These are phyloP conservation scores for Pongo abelii DNA, from an alignment of 2,113 vertebrate genomes.

Conservation along the genomic window DNA sequence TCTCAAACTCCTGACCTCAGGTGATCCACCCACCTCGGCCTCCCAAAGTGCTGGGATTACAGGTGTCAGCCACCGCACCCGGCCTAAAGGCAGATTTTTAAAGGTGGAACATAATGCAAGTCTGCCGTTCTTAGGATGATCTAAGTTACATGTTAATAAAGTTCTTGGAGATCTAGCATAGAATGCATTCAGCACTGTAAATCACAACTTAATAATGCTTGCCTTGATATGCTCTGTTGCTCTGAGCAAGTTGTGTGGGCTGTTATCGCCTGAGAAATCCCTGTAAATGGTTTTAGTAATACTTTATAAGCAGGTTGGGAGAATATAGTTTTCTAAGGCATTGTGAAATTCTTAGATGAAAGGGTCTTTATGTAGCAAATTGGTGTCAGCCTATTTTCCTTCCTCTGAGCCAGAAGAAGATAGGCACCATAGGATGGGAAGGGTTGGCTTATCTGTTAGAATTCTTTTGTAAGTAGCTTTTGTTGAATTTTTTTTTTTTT, in stretches of 20 bases:
- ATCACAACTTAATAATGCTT: background rate
- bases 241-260: conserved; percentile 9
- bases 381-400: background rate
- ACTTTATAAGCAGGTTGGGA: conserved; percentile 33
- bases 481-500: background rate
- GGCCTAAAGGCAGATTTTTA: conserved; percentile 1
- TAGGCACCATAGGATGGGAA: background rate
- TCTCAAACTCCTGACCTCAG: too few species aligned
- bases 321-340: conserved; percentile 46
- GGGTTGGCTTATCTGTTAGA: background rate
- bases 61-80: too few species aligned
- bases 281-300: conserved; percentile 7
- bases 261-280: conserved; percentile 53
- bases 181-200: background rate
- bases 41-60: too few species aligned
- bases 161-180: background rate
- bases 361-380: background rate
- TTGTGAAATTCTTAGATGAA: conserved; percentile 60
- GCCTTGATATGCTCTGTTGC: conserved; percentile 18
- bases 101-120: background rate
- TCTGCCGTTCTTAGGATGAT: background rate
- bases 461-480: background rate
- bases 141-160: background rate
- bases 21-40: too few species aligned
- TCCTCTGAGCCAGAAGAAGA: background rate